These are phyloP conservation scores for Pedetes capensis DNA, from an alignment of 2,113 vertebrate species.

Conservation along the genomic window DNA sequence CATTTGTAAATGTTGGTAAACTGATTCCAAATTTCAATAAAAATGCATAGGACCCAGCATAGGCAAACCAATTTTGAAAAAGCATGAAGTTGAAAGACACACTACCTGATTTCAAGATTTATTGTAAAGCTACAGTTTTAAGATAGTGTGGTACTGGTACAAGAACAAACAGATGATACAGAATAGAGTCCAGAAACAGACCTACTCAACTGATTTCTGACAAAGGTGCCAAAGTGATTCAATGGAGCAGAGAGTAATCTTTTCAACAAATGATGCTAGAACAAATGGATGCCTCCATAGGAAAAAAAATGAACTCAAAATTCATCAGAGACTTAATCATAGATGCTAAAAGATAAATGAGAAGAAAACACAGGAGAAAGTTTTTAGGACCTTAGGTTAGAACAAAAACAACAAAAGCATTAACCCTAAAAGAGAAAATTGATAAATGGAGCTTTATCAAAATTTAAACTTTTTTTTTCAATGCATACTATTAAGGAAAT, in stretches of 20 bases:
- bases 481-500: background rate
- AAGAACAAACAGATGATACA: background rate
- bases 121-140: background rate
- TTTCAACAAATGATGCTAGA: background rate
- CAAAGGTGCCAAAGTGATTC: background rate
- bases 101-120: background rate
- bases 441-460: background rate
- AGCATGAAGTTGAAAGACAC: background rate
- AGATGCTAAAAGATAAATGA: background rate
- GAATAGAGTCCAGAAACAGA: background rate
- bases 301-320: background rate
- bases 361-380: background rate
- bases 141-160: background rate
- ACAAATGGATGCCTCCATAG: background rate
- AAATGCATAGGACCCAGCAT: background rate
- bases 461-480: background rate
- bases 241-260: background rate
- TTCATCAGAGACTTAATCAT: background rate
- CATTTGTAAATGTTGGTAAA: background rate
- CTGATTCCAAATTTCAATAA: background rate
- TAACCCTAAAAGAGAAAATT: background rate
- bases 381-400: background rate
- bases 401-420: background rate
- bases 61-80: conserved; percentile 1
- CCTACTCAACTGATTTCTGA: background rate